Evolutionary conservation across 2,113 vertebrate genomes (phyloP), one percentile per base, ranked within the genome.

Genomic region (Platysteira castanea): DNA sequence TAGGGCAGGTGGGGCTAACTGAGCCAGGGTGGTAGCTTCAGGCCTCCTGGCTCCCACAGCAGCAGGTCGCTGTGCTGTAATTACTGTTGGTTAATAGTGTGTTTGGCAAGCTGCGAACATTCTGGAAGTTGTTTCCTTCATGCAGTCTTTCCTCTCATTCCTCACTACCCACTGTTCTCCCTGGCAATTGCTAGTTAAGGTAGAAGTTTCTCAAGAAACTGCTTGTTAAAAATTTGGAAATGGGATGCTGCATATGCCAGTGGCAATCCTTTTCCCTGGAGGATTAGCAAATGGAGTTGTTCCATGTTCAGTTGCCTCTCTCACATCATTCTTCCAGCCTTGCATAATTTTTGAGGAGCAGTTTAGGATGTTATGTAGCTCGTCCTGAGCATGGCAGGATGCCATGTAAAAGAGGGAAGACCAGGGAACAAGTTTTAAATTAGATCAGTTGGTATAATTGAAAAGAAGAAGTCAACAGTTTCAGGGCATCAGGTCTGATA

Each of bases 131-230:
- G 74, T 78, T 91, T 84, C 68, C 68, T 92, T 81, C 82, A 1
- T 21, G 49, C 59, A 80, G 79, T 49, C 82, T 84, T 96, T 86
- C 67, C 59, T 89, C 64, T 95, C 90, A 87, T 93, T 96, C 81
- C 89, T 96, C 37, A 86, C 90, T 79, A 90, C 93, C 90, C 83
- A 86, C 93, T 84, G 70, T 21, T 76, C 70, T 95, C 57, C 78
- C 68, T 74, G 64, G 61, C 86, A 96, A 92, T 63, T 86, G 82
- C 64, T 70, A 86, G 86, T 86, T 96, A 86, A 96, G 85, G 88
- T 91, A 83, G 87, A 96, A 88, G 71, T 77, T 92, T 95, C 95
- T 96, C 75, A 75, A 96, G 90, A 96, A 94, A 80, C 64, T 83
- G 56, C 82, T 88, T 41, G 83, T 96, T 95, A 95, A 84, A 83